phyloP scores from a whole-genome alignment of 2,797 vertebrate species.

The Enteromius mattozi region DNA sequence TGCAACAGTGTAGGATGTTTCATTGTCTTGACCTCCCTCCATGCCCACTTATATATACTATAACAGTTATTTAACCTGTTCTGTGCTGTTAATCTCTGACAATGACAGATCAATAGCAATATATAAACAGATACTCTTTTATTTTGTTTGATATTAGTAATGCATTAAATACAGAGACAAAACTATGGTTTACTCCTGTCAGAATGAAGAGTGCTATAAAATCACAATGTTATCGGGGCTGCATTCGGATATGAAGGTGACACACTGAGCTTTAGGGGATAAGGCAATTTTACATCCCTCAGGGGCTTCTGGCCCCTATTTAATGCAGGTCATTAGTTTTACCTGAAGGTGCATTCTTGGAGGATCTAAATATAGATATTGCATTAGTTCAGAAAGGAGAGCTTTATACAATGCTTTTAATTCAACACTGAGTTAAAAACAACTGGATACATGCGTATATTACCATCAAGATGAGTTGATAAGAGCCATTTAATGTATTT shows the following conservation, averaged over 20 bases:
- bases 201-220: slow-evolving; percentile 5
- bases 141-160: slow-evolving; percentile 50
- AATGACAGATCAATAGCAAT: slow-evolving; percentile 13
- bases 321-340: too few species aligned
- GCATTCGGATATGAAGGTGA: background rate
- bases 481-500: slow-evolving; percentile 28
- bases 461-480: slow-evolving; percentile 1
- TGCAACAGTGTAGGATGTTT: background rate
- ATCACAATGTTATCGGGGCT: background rate
- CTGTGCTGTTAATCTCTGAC: background rate
- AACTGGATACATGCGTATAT: slow-evolving; percentile 16
- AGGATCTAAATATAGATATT: slow-evolving; percentile 16
- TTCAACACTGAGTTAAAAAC: slow-evolving; percentile 6
- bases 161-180: slow-evolving; percentile 46
- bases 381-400: background rate
- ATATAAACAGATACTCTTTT: slow-evolving; percentile 43
- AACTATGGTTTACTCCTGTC: slow-evolving; percentile 18
- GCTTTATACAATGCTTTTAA: slow-evolving; percentile 24
- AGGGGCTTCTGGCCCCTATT: too few species aligned
- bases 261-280: slow-evolving; percentile 26
- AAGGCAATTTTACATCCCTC: slow-evolving; percentile 34
- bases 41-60: background rate
- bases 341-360: slow-evolving; percentile 22
- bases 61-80: background rate
- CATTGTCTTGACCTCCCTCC: background rate